These are phyloP conservation scores for Pocillopora damicornis DNA, from an alignment of 64 coral and sea anemone species.

Conservation along the genomic window DNA sequence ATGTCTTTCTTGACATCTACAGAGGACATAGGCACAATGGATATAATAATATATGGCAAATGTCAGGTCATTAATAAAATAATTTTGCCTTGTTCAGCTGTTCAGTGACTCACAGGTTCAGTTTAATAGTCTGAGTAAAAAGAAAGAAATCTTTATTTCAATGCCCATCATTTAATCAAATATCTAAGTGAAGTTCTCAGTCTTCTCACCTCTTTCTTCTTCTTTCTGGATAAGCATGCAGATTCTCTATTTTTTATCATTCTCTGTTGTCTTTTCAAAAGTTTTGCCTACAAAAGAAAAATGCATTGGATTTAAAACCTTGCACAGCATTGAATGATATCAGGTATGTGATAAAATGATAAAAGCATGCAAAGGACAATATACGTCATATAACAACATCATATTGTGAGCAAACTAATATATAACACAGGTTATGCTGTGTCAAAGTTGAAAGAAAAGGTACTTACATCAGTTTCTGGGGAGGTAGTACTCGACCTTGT, in stretches of 20 bases:
- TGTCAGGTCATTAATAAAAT: no score
- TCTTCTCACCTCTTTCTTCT: constrained; percentile 92
- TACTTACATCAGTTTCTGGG: constrained; percentile 6
- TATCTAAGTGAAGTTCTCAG: neutral
- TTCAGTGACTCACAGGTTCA: no score
- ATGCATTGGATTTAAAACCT: constrained; percentile 9
- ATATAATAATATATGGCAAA: no score
- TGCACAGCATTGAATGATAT: neutral
- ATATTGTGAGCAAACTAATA: no score
- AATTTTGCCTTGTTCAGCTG: no score
- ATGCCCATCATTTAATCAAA: no score
- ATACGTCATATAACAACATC: neutral
- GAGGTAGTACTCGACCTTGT: neutral
- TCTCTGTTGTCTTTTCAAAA: constrained; percentile 90
- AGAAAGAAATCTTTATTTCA: no score
- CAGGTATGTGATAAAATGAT: no score
- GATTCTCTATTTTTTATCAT: constrained; percentile 99
- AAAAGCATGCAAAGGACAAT: no score
- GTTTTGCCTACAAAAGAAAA: constrained; percentile 60
- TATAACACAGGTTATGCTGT: neutral
- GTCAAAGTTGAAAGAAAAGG: neutral
- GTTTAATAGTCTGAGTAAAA: no score
- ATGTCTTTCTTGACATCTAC: no score
- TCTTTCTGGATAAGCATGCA: constrained; percentile 95
- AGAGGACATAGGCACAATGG: no score